Conservation (phyloP, 2,888 invertebrate species). For the Microplitis deprimator region DNA sequence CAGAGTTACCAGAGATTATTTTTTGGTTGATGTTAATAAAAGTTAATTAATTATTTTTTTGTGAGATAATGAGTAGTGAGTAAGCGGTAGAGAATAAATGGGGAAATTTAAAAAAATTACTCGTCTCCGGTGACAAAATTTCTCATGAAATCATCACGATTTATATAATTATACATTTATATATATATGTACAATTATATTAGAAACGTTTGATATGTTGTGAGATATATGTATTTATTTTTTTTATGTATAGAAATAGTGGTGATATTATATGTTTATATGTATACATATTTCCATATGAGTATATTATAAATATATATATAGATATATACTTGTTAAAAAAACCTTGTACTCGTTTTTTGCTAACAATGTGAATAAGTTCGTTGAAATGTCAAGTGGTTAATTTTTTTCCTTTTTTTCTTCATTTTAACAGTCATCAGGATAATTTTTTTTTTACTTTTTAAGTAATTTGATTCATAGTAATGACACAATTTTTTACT, state of each 20-base stretch:
- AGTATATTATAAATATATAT: neutral
- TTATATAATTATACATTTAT: neutral
- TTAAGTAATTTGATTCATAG: neutral
- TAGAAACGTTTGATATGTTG: neutral
- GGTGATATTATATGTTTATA: neutral
- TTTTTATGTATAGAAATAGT: neutral
- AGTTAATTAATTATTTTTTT: neutral
- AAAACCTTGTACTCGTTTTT: neutral
- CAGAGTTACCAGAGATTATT: neutral
- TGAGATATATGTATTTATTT: neutral
- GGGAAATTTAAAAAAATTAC: neutral
- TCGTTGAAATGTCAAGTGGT: neutral
- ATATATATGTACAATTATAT: neutral
- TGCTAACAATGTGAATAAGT: slow-evolving; percentile 1
- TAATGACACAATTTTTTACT: neutral
- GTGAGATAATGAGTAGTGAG: neutral
- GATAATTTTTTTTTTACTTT: neutral
- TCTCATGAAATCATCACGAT: neutral
- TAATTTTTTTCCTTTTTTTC: neutral
- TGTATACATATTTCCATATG: neutral
- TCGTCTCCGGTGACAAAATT: neutral
- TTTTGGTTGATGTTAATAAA: neutral
- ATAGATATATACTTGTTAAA: neutral
- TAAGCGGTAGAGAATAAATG: neutral
- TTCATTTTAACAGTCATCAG: neutral